A percentile compares a stretch with the other conserved stretches of the same genome.
phyloP scores from a whole-genome alignment of 2,797 vertebrate genomes.

The Prionace glauca region DNA sequence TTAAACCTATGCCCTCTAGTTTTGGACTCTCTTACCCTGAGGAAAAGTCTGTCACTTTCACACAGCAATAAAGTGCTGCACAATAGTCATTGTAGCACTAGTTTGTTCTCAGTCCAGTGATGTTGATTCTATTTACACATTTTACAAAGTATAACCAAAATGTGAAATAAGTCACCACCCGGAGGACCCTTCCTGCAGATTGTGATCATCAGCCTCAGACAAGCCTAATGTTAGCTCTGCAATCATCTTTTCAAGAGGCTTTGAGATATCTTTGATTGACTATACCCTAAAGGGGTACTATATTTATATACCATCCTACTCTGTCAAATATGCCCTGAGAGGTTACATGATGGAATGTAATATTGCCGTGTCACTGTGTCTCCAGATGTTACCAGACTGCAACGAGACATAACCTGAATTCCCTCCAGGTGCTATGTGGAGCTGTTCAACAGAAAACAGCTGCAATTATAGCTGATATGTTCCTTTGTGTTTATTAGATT shows the following conservation, averaged over 20 bases:
- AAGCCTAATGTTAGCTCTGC: background rate
- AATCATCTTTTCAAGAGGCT: background rate
- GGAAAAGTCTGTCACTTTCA: background rate
- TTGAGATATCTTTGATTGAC: background rate
- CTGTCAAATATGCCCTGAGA: background rate
- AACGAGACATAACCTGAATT: background rate
- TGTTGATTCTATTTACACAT: background rate
- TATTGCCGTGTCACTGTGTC: background rate
- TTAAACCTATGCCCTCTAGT: too few relatives aligned
- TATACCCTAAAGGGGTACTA: background rate
- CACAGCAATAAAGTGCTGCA: background rate
- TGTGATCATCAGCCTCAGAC: background rate
- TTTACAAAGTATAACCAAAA: background rate
- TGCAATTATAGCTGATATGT: background rate
- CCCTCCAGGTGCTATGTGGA: background rate
- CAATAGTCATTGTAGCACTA: background rate
- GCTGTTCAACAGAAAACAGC: background rate
- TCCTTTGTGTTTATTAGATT: background rate
- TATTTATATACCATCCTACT: background rate
- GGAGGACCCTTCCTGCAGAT: background rate
- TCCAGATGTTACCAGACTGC: background rate
- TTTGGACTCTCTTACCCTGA: too few relatives aligned
- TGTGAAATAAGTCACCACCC: background rate
- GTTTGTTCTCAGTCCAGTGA: background rate
- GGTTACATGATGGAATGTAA: background rate